Evolutionary conservation across 1,140 invertebrate genomes (phyloP).

Genomic region (Pseudomyrmex sp.): DNA sequence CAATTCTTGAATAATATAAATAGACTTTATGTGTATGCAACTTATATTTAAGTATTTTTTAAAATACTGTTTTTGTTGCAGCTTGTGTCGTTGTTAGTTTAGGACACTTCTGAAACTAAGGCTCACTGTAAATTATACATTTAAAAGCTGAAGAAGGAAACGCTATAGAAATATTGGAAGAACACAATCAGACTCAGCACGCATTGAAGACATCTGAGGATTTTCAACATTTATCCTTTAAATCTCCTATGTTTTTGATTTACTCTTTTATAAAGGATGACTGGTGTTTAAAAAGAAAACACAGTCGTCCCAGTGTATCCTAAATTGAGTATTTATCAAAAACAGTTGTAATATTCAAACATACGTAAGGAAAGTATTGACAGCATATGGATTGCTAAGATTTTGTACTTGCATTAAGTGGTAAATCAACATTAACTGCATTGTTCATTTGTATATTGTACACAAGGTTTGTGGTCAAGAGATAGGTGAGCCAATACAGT

Average conservation of each 20-base stretch:
- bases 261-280: constrained; percentile 82
- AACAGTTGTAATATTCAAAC: constrained; percentile 74
- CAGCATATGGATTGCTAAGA: constrained; percentile 77
- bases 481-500: constrained; percentile 74
- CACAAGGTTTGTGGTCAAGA: constrained; percentile 75
- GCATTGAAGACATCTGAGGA: constrained; percentile 97
- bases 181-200: constrained; percentile 92
- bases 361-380: constrained; percentile 77
- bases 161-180: constrained; percentile 85
- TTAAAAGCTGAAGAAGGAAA: constrained; percentile 86
- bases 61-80: constrained; percentile 85
- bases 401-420: constrained; percentile 79
- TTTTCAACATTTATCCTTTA: constrained; percentile 86
- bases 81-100: constrained; percentile 93
- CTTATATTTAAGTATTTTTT: not conserved
- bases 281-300: constrained; percentile 79
- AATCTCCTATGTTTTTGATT: constrained; percentile 82
- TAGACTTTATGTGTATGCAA: not conserved
- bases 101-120: constrained; percentile 87
- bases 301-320: constrained; percentile 75
- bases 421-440: constrained; percentile 74
- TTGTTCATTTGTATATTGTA: constrained; percentile 77
- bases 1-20: not conserved
- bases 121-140: constrained; percentile 86
- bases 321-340: constrained; percentile 78